Evolutionary conservation across 2,888 invertebrate genomes (phyloP).

Genomic region (Andrena bucephala): DNA sequence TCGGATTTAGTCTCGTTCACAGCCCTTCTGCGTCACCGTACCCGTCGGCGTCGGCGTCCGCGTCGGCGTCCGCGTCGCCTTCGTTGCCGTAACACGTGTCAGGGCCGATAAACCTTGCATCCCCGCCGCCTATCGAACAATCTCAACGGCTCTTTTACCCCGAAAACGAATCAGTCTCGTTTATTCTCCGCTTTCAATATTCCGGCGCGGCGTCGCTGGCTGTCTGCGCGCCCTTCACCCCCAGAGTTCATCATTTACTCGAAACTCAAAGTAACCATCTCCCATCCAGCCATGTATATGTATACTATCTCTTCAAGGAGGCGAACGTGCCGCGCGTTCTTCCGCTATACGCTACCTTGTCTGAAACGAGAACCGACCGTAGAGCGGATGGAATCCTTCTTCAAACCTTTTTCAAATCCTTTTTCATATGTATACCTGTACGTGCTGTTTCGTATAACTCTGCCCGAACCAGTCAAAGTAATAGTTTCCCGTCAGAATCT

Average conservation of each 20-base stretch:
- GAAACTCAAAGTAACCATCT: background rate
- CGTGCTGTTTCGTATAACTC: too few relatives aligned
- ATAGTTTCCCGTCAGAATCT: too few relatives aligned
- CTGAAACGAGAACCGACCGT: too few relatives aligned
- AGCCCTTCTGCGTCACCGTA: constrained; percentile 46
- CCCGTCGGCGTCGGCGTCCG: constrained; percentile 38
- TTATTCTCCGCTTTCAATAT: constrained; percentile 37
- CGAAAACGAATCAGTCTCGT: constrained; percentile 14
- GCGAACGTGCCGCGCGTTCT: too few relatives aligned
- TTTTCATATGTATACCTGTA: too few relatives aligned
- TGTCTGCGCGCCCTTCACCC: background rate
- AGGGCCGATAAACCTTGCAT: constrained; percentile 58
- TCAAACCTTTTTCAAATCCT: too few relatives aligned
- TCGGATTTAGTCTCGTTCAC: constrained; percentile 60
- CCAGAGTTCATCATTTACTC: background rate
- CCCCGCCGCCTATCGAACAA: constrained; percentile 28
- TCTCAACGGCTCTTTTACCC: constrained; percentile 18
- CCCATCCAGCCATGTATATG: too few relatives aligned
- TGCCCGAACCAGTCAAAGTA: too few relatives aligned
- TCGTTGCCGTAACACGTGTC: constrained; percentile 50
- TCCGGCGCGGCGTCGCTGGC: background rate
- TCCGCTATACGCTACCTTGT: too few relatives aligned
- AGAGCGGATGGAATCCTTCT: too few relatives aligned
- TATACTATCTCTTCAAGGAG: too few relatives aligned
- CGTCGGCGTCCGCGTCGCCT: constrained; percentile 35